Evolutionary conservation across 1,140 invertebrate species (phyloP), one percentile per base, ranked within the genome.

Genomic region (Zaprionus gabonicus): DNA sequence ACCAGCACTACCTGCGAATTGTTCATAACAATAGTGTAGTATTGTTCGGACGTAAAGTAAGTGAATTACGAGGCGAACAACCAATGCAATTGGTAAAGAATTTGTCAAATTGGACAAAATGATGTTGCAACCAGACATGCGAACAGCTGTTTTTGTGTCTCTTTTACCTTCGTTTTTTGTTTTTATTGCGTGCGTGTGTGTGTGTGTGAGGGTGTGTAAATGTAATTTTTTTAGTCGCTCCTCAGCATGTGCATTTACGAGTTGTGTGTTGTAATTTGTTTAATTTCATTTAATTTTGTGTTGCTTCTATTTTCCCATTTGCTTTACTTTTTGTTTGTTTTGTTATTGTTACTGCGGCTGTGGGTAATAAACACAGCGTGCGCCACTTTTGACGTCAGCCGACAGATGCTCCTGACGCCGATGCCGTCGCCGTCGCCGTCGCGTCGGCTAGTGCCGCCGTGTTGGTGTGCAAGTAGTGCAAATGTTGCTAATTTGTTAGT

Each of bases 71-170:
- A 34, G 34, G 46, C 31, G 71, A 65, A 62, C 15, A 25, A 20
- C 2, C 10, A 58, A 2, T 34, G 20, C 15, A 63, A 31, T 31
- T 58, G 53, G 62, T 31, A 63, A 36, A 10, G 6, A 67, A 51
- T 10, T 53, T 41, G 5, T 7, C 41, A 49, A 81, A 81, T 71
- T 78, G 31, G 38, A 17, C 55, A 38, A 65, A 57, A 41, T 34
- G 3, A 51, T 70, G 60, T 74, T 71, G 63, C 76, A 76, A 34
- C 60, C 56, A 62, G 55, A 59, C 44, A 63, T 13, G 34, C 4
- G 63, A 87, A 88, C 84, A 87, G 84, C 84, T 87, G 84, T 87
- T 88, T 65, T 69, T 70, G 41, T 62, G 34, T 62, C 27, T 81
- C 76, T 72, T 84, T 76, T 78, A 68, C 25, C 36, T 56, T 15